Conservation (phyloP, 2,113 vertebrate genomes). For the Aegithalos caudatus region DNA sequence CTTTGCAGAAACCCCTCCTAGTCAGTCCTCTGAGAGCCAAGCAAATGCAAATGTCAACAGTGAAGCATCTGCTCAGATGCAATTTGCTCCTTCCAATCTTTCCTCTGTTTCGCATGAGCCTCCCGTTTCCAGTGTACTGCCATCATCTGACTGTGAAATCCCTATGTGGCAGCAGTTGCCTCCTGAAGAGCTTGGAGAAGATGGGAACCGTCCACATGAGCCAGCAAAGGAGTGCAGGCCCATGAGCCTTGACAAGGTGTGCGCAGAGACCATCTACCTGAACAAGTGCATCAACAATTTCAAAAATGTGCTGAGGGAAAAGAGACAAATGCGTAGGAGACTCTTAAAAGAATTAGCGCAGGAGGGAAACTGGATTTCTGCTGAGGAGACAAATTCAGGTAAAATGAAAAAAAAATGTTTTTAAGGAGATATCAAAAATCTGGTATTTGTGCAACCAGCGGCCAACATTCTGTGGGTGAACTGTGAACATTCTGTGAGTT, state of each 20-base stretch:
- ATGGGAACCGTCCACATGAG: not conserved
- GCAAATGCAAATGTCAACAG: constrained; percentile 48
- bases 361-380: constrained; percentile 80
- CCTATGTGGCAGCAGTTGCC: not conserved
- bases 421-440: not conserved
- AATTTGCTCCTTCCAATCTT: constrained; percentile 30
- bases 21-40: constrained; percentile 73
- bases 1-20: constrained; percentile 72
- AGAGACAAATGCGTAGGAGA: constrained; percentile 82
- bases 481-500: not conserved
- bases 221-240: constrained; percentile 59
- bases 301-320: constrained; percentile 89
- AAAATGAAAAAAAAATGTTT: constrained; percentile 35
- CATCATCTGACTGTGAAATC: constrained; percentile 16
- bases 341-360: constrained; percentile 82
- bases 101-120: constrained; percentile 43
- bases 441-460: not conserved
- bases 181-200: not conserved
- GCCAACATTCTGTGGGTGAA: not conserved
- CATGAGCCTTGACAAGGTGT: constrained; percentile 78
- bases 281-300: constrained; percentile 92
- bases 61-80: constrained; percentile 25
- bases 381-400: constrained; percentile 87
- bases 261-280: constrained; percentile 82
- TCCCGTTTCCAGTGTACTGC: not conserved